Conservation (phyloP, 2,797 vertebrate genomes). For the Lagothrix lagotricha region DNA sequence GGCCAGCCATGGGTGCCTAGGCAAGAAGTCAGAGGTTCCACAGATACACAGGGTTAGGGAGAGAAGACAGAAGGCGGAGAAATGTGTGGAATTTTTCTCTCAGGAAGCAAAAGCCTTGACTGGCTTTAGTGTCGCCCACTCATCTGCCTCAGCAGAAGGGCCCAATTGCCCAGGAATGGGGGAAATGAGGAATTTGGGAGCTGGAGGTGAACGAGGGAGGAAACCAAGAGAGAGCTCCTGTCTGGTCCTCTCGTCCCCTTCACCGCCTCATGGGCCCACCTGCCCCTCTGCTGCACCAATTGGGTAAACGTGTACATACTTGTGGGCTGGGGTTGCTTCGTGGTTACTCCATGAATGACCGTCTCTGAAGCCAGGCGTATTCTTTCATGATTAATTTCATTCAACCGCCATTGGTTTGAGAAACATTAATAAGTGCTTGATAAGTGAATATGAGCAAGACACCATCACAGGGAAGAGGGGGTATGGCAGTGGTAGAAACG, state of each 20-base stretch:
- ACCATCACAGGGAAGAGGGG: neutral
- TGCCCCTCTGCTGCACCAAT: neutral
- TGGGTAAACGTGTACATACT: neutral
- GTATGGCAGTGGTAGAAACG: neutral
- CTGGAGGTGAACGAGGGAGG: neutral
- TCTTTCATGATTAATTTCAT: neutral
- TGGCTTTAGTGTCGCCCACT: slow-evolving; percentile 48
- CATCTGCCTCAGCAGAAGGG: neutral
- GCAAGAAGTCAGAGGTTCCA: slow-evolving; percentile 30
- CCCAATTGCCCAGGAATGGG: neutral
- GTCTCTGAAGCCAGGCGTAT: neutral
- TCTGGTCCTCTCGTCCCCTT: neutral
- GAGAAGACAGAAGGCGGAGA: slow-evolving; percentile 56
- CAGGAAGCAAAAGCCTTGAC: slow-evolving; percentile 53
- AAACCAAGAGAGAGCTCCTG: neutral
- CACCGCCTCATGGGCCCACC: too few species aligned
- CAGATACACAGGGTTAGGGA: neutral
- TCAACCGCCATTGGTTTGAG: neutral
- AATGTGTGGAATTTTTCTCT: slow-evolving; percentile 60
- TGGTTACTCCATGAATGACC: neutral
- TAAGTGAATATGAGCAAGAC: neutral
- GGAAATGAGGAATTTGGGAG: neutral
- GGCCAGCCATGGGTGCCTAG: neutral
- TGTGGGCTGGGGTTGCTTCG: neutral
- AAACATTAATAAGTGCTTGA: neutral